Evolutionary conservation across 2,113 vertebrate genomes (phyloP), one percentile per base, ranked within the genome.

Genomic region (Erinaceus europaeus): DNA sequence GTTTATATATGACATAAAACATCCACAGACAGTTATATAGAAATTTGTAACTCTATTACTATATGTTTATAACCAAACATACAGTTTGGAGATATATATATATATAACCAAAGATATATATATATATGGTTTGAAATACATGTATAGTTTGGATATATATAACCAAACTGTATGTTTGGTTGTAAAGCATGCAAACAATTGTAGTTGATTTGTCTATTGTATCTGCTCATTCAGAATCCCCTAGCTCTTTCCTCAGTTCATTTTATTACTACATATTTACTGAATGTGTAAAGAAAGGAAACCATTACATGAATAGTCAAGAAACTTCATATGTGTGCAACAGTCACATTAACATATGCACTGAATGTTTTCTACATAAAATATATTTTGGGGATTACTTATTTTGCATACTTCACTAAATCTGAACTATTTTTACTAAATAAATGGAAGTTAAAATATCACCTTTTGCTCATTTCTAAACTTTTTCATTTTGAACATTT

Each of bases 241-340:
- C 68, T 53, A 48, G 62, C 13, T 80, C 89, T 93, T 65, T 64
- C 65, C 50, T 94, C 72, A 90, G 94, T 91, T 76, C 6, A 84
- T 88, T 95, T 94, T 94, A 90, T 82, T 91, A 40, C 20, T 38
- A 72, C 20, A 90, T 53, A 87, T 92, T 87, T 94, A 88, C 64
- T 93, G 34, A 65, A 62, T 73, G 18, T 86, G 38, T 21, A 92
- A 93, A 65, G 93, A 93, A 95, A 48, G 88, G 10, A 95, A 85
- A 94, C 67, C 44, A 89, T 94, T 89, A 46, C 93, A 3, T 93
- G 73, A 96, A 86, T n/a, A 91, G 36, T 13, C 42, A 53, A 59
- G 44, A 88, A 91, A 94, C n/a, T 75, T 93, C 90, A 96, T 46
- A 73, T 77, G 11, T 55, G 25, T 72, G 50, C 48, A 85, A 72